Conservation (phyloP, 2,797 vertebrate species). For the Sebastes vulpes region DNA sequence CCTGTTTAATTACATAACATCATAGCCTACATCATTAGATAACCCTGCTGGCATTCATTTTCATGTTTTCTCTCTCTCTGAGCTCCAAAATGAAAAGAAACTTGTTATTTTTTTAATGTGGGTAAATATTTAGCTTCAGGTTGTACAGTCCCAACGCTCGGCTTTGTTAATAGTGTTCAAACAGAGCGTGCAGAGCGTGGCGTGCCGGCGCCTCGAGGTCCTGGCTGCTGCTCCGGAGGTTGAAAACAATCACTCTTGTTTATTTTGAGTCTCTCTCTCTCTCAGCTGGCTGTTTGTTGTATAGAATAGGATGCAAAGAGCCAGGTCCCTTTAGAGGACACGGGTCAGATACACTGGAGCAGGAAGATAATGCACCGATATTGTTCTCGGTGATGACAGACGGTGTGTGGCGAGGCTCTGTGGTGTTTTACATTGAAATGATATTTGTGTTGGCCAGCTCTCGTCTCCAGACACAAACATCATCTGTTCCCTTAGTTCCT, state of each 20-base stretch:
- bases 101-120: not conserved
- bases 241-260: slow-evolving; percentile 19
- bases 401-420: no score
- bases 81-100: not conserved
- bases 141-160: not conserved
- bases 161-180: slow-evolving; percentile 38
- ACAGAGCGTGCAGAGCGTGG: not conserved
- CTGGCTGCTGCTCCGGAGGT: slow-evolving; percentile 24
- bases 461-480: no score
- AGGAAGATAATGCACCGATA: no score
- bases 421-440: no score
- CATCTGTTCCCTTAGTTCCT: no score
- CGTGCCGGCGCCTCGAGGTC: not conserved
- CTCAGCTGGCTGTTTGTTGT: not conserved
- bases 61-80: not conserved
- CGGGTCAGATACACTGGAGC: no score
- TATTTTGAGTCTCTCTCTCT: slow-evolving; percentile 3
- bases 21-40: slow-evolving; percentile 1
- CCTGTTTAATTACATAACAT: slow-evolving; percentile 2
- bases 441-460: no score
- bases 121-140: slow-evolving; percentile 26
- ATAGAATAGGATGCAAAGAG: no score
- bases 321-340: no score
- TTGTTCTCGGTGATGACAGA: no score
- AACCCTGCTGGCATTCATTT: slow-evolving; percentile 15